Evolutionary conservation across 2,113 vertebrate genomes (phyloP), one percentile per base, ranked within the genome.

Genomic region (Rutilus rutilus): DNA sequence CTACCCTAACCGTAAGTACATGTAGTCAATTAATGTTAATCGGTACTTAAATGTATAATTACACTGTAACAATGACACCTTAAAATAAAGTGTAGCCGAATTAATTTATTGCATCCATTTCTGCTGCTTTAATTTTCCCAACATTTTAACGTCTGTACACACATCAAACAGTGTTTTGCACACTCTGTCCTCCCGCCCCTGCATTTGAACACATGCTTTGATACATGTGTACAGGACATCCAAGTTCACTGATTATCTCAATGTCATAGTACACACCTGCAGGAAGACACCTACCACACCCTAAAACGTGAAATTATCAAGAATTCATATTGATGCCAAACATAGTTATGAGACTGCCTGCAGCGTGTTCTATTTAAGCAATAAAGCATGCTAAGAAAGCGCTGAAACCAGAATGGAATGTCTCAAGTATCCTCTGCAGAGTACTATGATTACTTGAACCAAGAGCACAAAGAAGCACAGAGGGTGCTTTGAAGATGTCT

Each of bases 291-390:
- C 39, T 42, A 14, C 73, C 50, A 14, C 62, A 65, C 23, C 54
- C 21, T 27, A 21, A 27, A 60, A 42, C 12, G 47, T 74, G 79
- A n/a, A 85, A 52, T 27, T 47, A 73, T 52, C 42, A 50, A 69
- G 14, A 80, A 52, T 50, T 60, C 27, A 54, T 62, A 69, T 74
- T 78, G 83, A 85, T 30, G 54, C 62, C 81, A 82, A 47, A 87
- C 86, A 73, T 64, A 36, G 30, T 82, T 25, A 85, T 87, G 64
- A 87, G 50, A 87, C 74, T 78, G 79, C 45, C 79, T 1, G 6
- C 27, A 23, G 62, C 25, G 3, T 82, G 80, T 82, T 69, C 62
- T 30, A 45, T 10, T 36, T 36, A 23, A 30, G n/a, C 42, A 1
- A 6, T 30, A 52, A 17, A 23, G 27, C 25, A 17, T 4, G 5